Conservation (phyloP, 2,888 invertebrate genomes). For the Eristalinus aeneus region DNA sequence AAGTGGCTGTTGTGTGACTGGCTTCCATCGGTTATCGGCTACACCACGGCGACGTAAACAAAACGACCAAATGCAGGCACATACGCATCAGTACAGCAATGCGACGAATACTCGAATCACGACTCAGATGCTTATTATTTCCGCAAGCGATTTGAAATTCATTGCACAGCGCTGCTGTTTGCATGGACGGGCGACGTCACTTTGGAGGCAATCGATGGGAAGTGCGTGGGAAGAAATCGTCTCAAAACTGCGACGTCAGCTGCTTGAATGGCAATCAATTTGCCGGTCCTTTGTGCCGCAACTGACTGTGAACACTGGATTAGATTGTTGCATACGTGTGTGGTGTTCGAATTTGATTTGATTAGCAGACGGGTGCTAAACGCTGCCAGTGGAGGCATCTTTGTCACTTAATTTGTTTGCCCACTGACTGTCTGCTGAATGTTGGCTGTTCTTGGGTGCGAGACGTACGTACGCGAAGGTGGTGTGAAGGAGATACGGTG, state of each 20-base stretch:
- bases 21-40: neutral
- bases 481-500: no score
- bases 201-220: neutral
- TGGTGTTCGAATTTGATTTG: neutral
- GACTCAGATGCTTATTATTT: neutral
- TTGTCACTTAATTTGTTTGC: neutral
- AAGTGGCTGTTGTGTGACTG: constrained; percentile 8
- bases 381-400: neutral
- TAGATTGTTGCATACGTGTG: neutral
- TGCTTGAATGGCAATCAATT: neutral
- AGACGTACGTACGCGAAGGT: no score
- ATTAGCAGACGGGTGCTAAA: neutral
- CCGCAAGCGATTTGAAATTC: neutral
- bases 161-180: neutral
- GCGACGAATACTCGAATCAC: neutral
- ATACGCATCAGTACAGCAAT: neutral
- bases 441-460: neutral
- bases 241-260: neutral
- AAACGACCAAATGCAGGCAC: neutral
- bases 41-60: neutral
- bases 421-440: no score
- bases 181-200: no score
- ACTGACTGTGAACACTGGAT: neutral
- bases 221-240: neutral
- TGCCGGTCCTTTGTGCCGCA: neutral